Evolutionary conservation across 2,113 vertebrate species (phyloP), one percentile per base, ranked within the genome.

Genomic region (Zeus faber): DNA sequence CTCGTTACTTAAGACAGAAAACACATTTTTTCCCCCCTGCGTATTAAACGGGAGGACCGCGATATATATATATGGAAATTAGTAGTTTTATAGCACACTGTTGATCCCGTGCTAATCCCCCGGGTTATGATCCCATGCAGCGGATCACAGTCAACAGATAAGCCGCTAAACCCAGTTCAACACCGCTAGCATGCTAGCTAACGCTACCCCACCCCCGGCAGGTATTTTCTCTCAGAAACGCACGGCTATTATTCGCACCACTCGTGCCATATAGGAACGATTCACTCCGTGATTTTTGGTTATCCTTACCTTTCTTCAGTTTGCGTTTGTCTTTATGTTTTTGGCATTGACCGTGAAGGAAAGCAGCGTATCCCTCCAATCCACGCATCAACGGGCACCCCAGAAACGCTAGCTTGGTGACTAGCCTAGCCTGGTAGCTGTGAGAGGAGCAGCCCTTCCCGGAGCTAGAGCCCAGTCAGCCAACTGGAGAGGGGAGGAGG

Each of bases 301-400:
- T 53, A 11, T 8, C 11, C 87, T 80, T 85, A 90, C 89, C 89
- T 86, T 80, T 45, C 76, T 85, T 71, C 80, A 81, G 1, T 85
- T 76, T 75, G 65, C 62, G 76, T 70, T 74, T 79, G 72, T 70
- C 80, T 80, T 85, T 78, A 74, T 80, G 78, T 85, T 80, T 73
- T 84, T 82, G 75, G 87, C 90, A 91, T 89, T 88, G 88, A 91
- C 86, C 80, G 88, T 74, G 79, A 80, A 83, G 76, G 76, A 55
- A 70, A 73, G 75, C 76, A 59, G 75, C 53, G 75, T 76, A 57
- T 45, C 79, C 68, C 81, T 82, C 79, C 71, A 81, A 84, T 85
- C 76, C 87, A 85, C 86, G 83, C 87, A 91, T 89, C 84, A 84
- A 89, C 88, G 81, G 77, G 58, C 79, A 82, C 77, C 79, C n/a